phyloP scores from a whole-genome alignment of 2,113 vertebrate genomes.

The Amblyopsis rosae region DNA sequence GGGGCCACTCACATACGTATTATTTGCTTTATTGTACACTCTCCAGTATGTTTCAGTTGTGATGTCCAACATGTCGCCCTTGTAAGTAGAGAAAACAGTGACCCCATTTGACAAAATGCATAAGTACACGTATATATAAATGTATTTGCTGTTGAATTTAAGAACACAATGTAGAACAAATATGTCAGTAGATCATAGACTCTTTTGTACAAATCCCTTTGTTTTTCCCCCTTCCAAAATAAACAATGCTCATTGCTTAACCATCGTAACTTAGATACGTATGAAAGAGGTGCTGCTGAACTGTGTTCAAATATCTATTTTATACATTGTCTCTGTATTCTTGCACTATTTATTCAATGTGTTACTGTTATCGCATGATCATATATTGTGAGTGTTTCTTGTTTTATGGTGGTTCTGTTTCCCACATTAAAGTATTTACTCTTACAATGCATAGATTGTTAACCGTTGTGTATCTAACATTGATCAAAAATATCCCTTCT shows the following conservation, averaged over 20 bases:
- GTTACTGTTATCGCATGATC: too few relatives aligned
- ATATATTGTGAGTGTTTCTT: too few relatives aligned
- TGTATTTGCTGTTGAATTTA: not conserved
- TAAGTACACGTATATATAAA: conserved; percentile 50
- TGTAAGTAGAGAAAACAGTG: conserved; percentile 52
- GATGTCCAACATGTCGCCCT: not conserved
- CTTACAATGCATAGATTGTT: too few relatives aligned
- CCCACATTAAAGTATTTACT: too few relatives aligned
- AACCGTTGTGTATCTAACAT: too few relatives aligned
- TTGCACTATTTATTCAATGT: too few relatives aligned
- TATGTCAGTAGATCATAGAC: conserved; percentile 34
- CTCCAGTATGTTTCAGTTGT: not conserved
- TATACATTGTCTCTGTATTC: too few relatives aligned
- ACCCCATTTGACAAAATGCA: conserved; percentile 59
- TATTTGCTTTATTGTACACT: too few relatives aligned
- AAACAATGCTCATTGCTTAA: conserved; percentile 36
- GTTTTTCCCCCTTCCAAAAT: conserved; percentile 28
- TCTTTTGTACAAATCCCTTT: conserved; percentile 35
- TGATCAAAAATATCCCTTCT: too few relatives aligned
- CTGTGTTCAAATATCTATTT: not conserved
- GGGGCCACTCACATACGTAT: not conserved
- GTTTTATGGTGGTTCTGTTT: too few relatives aligned
- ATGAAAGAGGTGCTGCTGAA: conserved; percentile 56
- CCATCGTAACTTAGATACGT: conserved; percentile 12
- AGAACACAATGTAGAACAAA: conserved; percentile 6